Evolutionary conservation across 1,140 invertebrate species (phyloP), one percentile per base, ranked within the genome.

Genomic region (Cheumatopsyche charites): DNA sequence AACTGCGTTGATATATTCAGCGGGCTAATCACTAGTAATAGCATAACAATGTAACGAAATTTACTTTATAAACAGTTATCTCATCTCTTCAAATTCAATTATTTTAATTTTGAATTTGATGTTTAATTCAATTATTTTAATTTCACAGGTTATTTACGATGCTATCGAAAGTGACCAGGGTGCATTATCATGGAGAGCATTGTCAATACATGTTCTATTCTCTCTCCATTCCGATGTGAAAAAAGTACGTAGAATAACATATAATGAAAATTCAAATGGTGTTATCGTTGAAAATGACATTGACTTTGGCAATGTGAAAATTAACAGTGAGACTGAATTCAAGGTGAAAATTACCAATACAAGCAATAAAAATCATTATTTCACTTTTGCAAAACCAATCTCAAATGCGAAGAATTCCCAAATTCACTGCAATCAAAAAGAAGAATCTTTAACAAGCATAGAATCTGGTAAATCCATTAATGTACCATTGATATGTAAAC

Each of bases 111-210:
- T n/a, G n/a, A n/a, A n/a, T n/a, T n/a, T n/a, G n/a, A n/a, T n/a
- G n/a, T n/a, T n/a, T n/a, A n/a, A n/a, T n/a, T n/a, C n/a, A n/a
- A n/a, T n/a, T n/a, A n/a, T n/a, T n/a, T n/a, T n/a, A n/a, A n/a
- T n/a, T n/a, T n/a, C n/a, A n/a, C 19, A 85, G 83, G 87, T 90
- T 13, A 77, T 86, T 62, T 83, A 84, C 12, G 87, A 90, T 77
- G 84, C 86, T 21, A 89, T 91, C 72, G 90, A 91, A 80, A 91
- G 90, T 79, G 86, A 87, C 71, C 90, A 91, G 82, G 83, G 82
- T 13, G 63, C 72, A 2, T 86, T 79, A 70, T 79, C 73, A n/a
- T 90, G 89, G 88, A 80, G 90, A 69, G 88, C 88, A 17, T 71
- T 90, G 61, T 84, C 85, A 73, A 77, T 89, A 19, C 78, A 82